Conservation (phyloP, 2,113 vertebrate species). For the Guaruba guarouba region DNA sequence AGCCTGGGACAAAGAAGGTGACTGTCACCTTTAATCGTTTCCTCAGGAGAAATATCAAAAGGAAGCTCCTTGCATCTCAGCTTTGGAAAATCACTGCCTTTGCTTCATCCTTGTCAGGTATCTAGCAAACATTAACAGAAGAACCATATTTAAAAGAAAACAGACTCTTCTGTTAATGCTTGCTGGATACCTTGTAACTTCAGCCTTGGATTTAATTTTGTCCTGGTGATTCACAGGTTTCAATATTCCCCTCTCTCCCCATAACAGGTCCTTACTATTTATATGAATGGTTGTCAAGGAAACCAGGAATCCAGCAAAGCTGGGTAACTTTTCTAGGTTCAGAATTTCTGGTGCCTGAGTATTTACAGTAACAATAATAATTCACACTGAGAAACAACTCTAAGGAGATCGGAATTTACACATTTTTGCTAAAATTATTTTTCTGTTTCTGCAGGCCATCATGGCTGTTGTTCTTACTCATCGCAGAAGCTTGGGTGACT, state of each 20-base stretch:
- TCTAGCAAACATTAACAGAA: conserved; percentile 4
- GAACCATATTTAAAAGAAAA: not conserved
- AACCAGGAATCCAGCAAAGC: conserved; percentile 45
- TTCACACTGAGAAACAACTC: not conserved
- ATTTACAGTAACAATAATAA: not conserved
- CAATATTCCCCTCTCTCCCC: not conserved
- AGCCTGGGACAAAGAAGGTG: not conserved
- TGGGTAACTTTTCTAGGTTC: conserved; percentile 15
- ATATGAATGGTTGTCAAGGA: conserved; percentile 65
- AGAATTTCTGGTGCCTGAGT: conserved; percentile 20
- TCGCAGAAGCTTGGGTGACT: not conserved
- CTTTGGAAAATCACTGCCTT: not conserved
- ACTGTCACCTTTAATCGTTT: not conserved
- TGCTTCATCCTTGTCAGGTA: not conserved
- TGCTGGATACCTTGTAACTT: not conserved
- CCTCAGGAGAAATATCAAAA: not conserved
- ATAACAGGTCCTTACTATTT: conserved; percentile 39
- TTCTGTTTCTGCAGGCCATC: not conserved
- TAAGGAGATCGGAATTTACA: not conserved
- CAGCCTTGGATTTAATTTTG: conserved; percentile 22
- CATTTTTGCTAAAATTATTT: not conserved
- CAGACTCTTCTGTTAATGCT: not conserved
- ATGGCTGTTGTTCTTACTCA: not conserved
- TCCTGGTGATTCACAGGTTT: not conserved
- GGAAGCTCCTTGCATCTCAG: not conserved